phyloP scores from a whole-genome alignment of 2,113 vertebrate species.

The Lipophrys pholis region DNA sequence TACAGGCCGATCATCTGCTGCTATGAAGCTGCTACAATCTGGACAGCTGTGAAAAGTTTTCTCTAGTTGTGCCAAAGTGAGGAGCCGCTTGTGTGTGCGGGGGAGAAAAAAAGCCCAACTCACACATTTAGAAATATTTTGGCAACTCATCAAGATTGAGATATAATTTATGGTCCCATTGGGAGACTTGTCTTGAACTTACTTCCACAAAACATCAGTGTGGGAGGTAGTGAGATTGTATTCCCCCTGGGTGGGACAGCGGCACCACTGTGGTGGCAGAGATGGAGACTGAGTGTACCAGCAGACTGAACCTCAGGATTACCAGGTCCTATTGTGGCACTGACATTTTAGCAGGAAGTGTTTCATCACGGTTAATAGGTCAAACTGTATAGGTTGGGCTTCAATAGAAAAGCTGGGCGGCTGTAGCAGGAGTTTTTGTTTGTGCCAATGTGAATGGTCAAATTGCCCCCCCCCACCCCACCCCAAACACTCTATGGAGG shows the following conservation, averaged over 20 bases:
- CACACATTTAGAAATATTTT: slow-evolving; percentile 14
- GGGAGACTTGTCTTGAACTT: not conserved
- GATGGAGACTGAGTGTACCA: slow-evolving; percentile 24
- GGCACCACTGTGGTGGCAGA: slow-evolving; percentile 7
- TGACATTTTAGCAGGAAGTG: slow-evolving; percentile 70
- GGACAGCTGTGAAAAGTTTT: slow-evolving; percentile 30
- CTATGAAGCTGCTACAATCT: slow-evolving; percentile 34
- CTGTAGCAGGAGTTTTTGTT: slow-evolving; percentile 54
- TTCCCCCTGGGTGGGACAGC: slow-evolving; percentile 15
- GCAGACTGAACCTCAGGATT: slow-evolving; percentile 68
- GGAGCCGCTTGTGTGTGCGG: not conserved
- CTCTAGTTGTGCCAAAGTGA: slow-evolving; percentile 16
- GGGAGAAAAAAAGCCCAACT: not conserved
- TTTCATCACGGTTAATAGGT: slow-evolving; percentile 73
- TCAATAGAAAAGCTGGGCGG: slow-evolving; percentile 46
- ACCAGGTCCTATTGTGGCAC: slow-evolving; percentile 65
- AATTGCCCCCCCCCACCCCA: slow-evolving; percentile 13
- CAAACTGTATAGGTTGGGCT: slow-evolving; percentile 67
- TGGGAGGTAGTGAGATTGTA: slow-evolving; percentile 15
- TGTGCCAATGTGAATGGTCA: slow-evolving; percentile 47
- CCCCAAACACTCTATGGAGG: slow-evolving; percentile 6
- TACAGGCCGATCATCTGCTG: slow-evolving; percentile 54
- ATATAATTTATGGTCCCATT: not conserved
- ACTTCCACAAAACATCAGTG: not conserved
- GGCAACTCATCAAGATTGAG: not conserved